Evolutionary conservation across 2,888 invertebrate species (phyloP).

Genomic region (Agonopterix heracliana): DNA sequence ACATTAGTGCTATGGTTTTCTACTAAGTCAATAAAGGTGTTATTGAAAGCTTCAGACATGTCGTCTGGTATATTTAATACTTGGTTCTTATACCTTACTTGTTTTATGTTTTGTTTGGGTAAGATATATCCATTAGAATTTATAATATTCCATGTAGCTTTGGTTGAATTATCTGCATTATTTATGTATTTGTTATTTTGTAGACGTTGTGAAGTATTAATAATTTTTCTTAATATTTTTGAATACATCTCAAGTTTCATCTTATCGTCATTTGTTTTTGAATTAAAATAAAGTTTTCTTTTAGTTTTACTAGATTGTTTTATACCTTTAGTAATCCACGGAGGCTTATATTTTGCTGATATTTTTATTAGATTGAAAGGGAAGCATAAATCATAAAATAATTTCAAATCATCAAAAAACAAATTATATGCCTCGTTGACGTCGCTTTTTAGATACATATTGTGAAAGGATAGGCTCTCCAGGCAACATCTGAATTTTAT

Average conservation of each 20-base stretch:
- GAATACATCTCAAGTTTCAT: background rate
- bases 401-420: background rate
- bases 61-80: background rate
- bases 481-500: background rate
- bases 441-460: background rate
- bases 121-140: background rate
- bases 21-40: background rate
- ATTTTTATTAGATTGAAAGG: background rate
- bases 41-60: background rate
- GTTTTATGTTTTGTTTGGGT: background rate
- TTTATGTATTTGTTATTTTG: background rate
- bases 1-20: background rate
- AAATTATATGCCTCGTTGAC: background rate
- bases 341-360: background rate
- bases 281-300: background rate
- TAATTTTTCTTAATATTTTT: background rate
- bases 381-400: background rate
- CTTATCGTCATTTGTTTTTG: background rate
- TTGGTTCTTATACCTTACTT: too few species aligned
- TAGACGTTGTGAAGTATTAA: background rate
- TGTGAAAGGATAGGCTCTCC: conserved; percentile 1
- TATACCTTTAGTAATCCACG: background rate
- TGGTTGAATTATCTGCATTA: background rate
- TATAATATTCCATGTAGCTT: conserved; percentile 3
- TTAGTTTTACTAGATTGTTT: background rate